Conservation (phyloP, 2,888 invertebrate species). For the Hyposoter dolosus region DNA sequence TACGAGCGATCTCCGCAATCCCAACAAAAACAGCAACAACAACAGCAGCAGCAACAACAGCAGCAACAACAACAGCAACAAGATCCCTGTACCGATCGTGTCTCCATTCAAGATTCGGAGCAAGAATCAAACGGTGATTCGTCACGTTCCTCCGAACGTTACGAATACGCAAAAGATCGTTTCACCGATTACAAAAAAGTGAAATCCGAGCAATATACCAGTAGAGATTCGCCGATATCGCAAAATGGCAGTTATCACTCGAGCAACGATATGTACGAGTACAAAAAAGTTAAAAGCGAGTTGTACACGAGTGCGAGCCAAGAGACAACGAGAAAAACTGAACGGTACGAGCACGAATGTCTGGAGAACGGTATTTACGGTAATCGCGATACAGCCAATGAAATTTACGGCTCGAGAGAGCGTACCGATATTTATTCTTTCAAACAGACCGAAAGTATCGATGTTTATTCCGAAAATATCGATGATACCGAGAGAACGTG, state of each 20-base stretch:
- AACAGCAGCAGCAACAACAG: constrained; percentile 75
- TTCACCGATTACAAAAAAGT: constrained; percentile 82
- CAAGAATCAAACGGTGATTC: constrained; percentile 77
- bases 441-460: constrained; percentile 81
- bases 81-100: constrained; percentile 75
- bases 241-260: constrained; percentile 81
- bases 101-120: constrained; percentile 79
- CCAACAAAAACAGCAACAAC: constrained; percentile 76
- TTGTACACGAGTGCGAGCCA: constrained; percentile 76
- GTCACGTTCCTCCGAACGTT: constrained; percentile 74
- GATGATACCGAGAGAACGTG: constrained; percentile 80
- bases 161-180: constrained; percentile 80
- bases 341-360: constrained; percentile 69
- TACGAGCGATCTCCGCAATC: constrained; percentile 77
- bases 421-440: constrained; percentile 80
- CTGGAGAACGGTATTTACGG: constrained; percentile 79
- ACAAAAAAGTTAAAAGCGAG: constrained; percentile 81
- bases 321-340: constrained; percentile 71
- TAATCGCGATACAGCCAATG: constrained; percentile 79
- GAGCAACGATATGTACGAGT: constrained; percentile 76
- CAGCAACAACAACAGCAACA: constrained; percentile 59
- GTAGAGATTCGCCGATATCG: constrained; percentile 81
- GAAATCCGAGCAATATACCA: constrained; percentile 80
- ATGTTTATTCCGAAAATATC: constrained; percentile 85
- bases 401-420: constrained; percentile 79